These are phyloP conservation scores for Peromyscus melanophrys DNA, from an alignment of 2,797 vertebrate species.

Conservation along the genomic window DNA sequence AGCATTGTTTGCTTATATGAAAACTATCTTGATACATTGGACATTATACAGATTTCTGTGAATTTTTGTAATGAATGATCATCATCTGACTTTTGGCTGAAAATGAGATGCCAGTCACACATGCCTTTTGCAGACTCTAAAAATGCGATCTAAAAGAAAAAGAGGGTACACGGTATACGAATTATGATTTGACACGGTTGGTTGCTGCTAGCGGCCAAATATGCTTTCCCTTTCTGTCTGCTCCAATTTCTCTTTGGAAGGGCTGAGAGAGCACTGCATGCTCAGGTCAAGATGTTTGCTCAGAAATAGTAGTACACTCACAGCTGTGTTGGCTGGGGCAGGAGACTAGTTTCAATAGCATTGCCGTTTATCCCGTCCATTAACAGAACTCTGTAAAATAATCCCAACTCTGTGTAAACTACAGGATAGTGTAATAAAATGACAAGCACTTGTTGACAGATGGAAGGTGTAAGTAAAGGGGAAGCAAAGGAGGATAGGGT, in stretches of 20 bases:
- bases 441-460: slow-evolving; percentile 91
- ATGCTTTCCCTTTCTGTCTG: slow-evolving; percentile 91
- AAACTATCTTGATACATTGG: slow-evolving; percentile 20
- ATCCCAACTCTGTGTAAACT: slow-evolving; percentile 90
- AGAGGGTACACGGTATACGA: slow-evolving; percentile 89
- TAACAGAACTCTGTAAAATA: slow-evolving; percentile 94
- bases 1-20: slow-evolving; percentile 20
- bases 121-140: slow-evolving; percentile 86
- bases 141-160: slow-evolving; percentile 88
- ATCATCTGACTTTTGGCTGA: slow-evolving; percentile 88
- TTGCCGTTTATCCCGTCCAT: slow-evolving; percentile 93
- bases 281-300: slow-evolving; percentile 91
- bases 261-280: slow-evolving; percentile 87
- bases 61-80: slow-evolving; percentile 85
- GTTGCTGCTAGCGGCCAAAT: slow-evolving; percentile 88
- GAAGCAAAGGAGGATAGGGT: slow-evolving; percentile 72
- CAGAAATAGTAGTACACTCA: slow-evolving; percentile 92
- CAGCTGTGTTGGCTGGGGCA: slow-evolving; percentile 93
- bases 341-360: slow-evolving; percentile 93
- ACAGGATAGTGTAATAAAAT: slow-evolving; percentile 91
- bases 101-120: slow-evolving; percentile 89
- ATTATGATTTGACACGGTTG: slow-evolving; percentile 91
- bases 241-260: slow-evolving; percentile 91
- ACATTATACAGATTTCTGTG: slow-evolving; percentile 42
- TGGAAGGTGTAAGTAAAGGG: slow-evolving; percentile 90